These are phyloP conservation scores for Muscicapa adusta DNA, from an alignment of 2,113 vertebrate species.

Conservation along the genomic window DNA sequence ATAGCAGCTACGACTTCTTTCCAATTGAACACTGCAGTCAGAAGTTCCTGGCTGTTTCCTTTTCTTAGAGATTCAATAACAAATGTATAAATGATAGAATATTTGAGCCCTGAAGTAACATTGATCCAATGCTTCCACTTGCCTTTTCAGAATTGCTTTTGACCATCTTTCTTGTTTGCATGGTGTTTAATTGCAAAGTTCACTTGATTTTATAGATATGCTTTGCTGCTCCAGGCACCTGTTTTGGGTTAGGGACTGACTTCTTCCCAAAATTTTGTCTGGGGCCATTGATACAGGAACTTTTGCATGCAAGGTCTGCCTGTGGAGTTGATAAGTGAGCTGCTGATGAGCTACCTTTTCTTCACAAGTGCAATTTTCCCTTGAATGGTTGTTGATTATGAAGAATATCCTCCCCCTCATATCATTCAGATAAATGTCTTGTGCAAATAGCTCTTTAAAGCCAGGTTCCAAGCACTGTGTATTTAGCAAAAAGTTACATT, in stretches of 20 bases:
- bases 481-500: slow-evolving; percentile 45
- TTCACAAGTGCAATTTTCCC: slow-evolving; percentile 39
- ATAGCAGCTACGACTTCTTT: not conserved
- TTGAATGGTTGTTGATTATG: slow-evolving; percentile 66
- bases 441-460: slow-evolving; percentile 38
- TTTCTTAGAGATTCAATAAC: not conserved
- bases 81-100: not conserved
- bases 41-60: not conserved
- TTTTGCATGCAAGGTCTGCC: not conserved
- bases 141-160: not conserved
- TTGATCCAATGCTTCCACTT: not conserved
- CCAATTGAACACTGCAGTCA: not conserved
- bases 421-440: slow-evolving; percentile 23
- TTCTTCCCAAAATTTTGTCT: not conserved
- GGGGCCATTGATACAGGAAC: not conserved
- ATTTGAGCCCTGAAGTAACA: not conserved
- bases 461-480: not conserved
- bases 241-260: not conserved
- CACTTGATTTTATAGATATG: not conserved
- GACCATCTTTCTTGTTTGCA: not conserved
- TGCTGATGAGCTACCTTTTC: slow-evolving; percentile 54
- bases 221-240: not conserved
- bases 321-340: slow-evolving; percentile 20
- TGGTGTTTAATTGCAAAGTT: not conserved
- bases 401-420: slow-evolving; percentile 1